Base-by-base conservation (phyloP, 2,797 vertebrate species). In the Anomalospiza imberbis region DNA sequence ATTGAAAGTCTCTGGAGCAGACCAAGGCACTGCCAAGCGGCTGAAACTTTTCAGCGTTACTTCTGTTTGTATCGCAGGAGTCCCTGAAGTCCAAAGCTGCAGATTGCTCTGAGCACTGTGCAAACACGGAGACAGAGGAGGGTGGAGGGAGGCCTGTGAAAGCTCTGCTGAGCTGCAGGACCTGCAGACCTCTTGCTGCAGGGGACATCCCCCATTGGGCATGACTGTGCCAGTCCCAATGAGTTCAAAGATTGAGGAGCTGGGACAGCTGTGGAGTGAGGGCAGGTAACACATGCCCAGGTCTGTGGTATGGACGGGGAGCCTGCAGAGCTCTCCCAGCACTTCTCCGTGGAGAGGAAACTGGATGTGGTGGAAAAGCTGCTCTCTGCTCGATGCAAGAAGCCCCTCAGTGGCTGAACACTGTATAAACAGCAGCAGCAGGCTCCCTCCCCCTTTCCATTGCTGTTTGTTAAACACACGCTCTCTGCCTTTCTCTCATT, bases 361-460 rank as follows among this genome's bases (percentile, higher is more conserved):
- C 51, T 77, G 79, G 65, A 91, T 92, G 68, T 91, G 87, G 72
- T 70, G 71, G 80, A 93, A 95, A 88, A 95, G 92, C 94, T 93
- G 71, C 89, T 90, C 74, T 93, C 65, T 87, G 79, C 91, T 96
- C 55, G 89, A 91, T 95, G 93, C 93, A 87, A 96, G 94, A 97
- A 96, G 96, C 97, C 96, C 95, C 93, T 93, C 96, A 96, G 96
- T 96, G 96, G 97, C 95, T 96, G 95, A 97, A 93, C 92, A 95
- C 82, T 96, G 95, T 96, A 96, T 96, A 94, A 95, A 94, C 94
- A 96, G 91, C 93, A 94, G 87, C 97, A 76, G 95, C 76, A 94
- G 91, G 85, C 95, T 94, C 94, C 94, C 94, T 95, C 94, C 95
- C 95, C 91, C 81, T 96, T 95, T 91, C 94, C 95, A 77, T 93